These are phyloP conservation scores for Trichoplusia ni DNA, from an alignment of 1,140 invertebrate genomes.

Conservation along the genomic window DNA sequence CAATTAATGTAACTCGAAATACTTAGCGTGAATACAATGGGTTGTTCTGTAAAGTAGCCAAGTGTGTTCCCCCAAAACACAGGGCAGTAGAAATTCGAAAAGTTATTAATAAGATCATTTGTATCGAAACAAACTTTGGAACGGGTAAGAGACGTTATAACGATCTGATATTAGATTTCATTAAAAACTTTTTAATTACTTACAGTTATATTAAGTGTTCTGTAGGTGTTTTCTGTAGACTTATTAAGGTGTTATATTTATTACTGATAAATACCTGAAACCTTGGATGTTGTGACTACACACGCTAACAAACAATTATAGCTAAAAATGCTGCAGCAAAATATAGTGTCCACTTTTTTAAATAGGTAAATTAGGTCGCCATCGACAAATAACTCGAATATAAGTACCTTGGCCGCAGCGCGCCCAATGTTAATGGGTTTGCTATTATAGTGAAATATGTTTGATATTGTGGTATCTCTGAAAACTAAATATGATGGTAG, in stretches of 20 bases:
- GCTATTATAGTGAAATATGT: slow-evolving; percentile 16
- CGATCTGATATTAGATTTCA: slow-evolving; percentile 19
- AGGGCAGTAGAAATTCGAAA: slow-evolving; percentile 16
- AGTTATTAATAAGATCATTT: slow-evolving; percentile 34
- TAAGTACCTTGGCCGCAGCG: slow-evolving; percentile 10
- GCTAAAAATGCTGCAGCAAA: neutral
- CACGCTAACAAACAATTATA: no score
- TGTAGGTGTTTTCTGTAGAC: neutral
- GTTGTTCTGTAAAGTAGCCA: slow-evolving; percentile 15
- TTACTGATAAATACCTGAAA: no score
- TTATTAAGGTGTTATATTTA: no score
- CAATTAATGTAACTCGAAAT: slow-evolving; percentile 21
- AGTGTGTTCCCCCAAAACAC: slow-evolving; percentile 11
- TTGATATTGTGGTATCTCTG: no score
- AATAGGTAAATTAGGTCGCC: slow-evolving; percentile 20
- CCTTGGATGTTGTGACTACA: neutral
- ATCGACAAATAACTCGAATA: slow-evolving; percentile 25
- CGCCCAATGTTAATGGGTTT: slow-evolving; percentile 7
- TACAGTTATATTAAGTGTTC: slow-evolving; percentile 11
- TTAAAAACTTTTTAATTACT: slow-evolving; percentile 27
- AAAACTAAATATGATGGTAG: no score
- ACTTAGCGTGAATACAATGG: slow-evolving; percentile 24
- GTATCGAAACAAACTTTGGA: slow-evolving; percentile 35
- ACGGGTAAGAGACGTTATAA: slow-evolving; percentile 21
- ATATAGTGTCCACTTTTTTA: neutral